Evolutionary conservation across 2,797 vertebrate species (phyloP).

Genomic region (Lagodon rhomboides): DNA sequence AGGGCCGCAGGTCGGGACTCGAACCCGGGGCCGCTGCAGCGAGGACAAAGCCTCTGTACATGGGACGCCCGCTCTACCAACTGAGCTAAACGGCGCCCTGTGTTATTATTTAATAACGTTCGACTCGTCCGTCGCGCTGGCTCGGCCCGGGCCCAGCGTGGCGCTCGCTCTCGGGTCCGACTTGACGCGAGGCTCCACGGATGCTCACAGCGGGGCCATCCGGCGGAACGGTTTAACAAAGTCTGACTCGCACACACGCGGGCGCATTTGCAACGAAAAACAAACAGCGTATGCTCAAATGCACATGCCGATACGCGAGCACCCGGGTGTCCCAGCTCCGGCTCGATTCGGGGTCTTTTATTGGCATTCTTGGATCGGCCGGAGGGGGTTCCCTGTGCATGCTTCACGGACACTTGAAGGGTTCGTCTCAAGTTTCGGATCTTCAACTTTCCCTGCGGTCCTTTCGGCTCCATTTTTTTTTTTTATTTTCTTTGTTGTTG

Average conservation of each 20-base stretch:
- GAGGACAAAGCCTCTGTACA: too few species aligned
- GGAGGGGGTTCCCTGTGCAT: slow-evolving; percentile 31
- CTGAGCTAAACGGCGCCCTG: too few species aligned
- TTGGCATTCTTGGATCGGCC: slow-evolving; percentile 67
- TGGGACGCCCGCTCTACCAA: too few species aligned
- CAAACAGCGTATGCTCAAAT: slow-evolving; percentile 45
- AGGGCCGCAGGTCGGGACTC: too few species aligned
- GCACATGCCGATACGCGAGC: slow-evolving; percentile 61
- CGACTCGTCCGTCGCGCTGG: background rate
- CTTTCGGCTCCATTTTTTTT: slow-evolving; percentile 6
- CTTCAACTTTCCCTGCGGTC: slow-evolving; percentile 37
- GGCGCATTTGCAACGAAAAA: slow-evolving; percentile 11
- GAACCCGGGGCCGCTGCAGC: too few species aligned
- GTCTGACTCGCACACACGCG: slow-evolving; percentile 13
- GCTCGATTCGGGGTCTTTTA: slow-evolving; percentile 42
- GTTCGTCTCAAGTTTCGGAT: slow-evolving; percentile 24
- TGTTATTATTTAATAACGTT: background rate
- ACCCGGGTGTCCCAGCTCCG: slow-evolving; percentile 43
- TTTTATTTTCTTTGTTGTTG: background rate
- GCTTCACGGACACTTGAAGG: slow-evolving; percentile 9
- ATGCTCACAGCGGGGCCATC: slow-evolving; percentile 64
- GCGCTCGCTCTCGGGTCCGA: slow-evolving; percentile 8
- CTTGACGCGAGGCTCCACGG: slow-evolving; percentile 57
- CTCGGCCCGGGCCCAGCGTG: slow-evolving; percentile 40
- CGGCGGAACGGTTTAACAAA: slow-evolving; percentile 49